Base-by-base conservation (phyloP, 2,888 invertebrate species). In the Troides aeacus region DNA sequence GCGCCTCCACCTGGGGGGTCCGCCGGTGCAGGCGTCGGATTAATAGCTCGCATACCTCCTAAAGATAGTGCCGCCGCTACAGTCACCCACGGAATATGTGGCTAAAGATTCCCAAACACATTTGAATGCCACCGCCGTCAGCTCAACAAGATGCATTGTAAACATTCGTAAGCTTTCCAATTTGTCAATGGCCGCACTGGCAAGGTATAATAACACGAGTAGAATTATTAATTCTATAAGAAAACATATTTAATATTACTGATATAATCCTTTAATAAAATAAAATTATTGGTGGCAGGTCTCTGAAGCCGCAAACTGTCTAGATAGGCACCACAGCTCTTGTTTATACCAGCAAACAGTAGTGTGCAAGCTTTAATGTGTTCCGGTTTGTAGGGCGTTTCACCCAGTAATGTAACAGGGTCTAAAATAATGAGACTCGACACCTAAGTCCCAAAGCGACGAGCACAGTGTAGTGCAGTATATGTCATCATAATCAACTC, bases 1-100 rank as follows among this genome's bases (percentile, higher is more conserved):
- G 71, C 74, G 75, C 71, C 56, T 57, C 88, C 71, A 77, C 88
- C 81, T 91, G 91, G 91, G 91, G 85, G 91, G 91, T 90, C 91
- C 79, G 64, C 64, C 73, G 75, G 76, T 77, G 75, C 73, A 72
- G 72, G 73, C 75, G 74, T 79, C 77, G 80, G 86, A 87, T 88
- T 87, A 89, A 89, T 88, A 85, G 84, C 81, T 83, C 79, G 84
- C 83, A 83, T 79, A 75, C 76, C 74, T 76, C 79, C 82, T 60
- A 72, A 75, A 72, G 81, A 83, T 81, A 80, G 74, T 71, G 75
- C 75, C 75, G 78, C 77, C 81, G 79, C 78, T 78, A 78, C 73
- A 75, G 78, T 78, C 77, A 76, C 76, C 75, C 76, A 79, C 79
- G 84, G 84, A 81, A 83, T 83, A 83, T 73, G 77, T 75, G 75